These are phyloP conservation scores for Lucinisca nassula DNA, from an alignment of 2,888 invertebrate species.

Conservation along the genomic window DNA sequence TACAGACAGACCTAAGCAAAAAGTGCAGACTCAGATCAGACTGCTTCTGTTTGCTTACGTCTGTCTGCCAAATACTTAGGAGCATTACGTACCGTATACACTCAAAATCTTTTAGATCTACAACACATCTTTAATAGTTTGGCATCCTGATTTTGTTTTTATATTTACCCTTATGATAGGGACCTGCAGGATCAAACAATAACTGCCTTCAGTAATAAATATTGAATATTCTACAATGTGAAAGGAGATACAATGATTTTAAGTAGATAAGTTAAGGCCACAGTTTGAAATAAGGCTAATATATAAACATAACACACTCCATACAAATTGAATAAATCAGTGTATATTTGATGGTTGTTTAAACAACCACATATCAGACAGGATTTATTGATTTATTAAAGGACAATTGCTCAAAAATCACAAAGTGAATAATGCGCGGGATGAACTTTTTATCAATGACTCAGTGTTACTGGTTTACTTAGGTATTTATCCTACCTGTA, in stretches of 20 bases:
- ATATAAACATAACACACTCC: not conserved
- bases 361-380: not conserved
- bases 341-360: not conserved
- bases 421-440: not conserved
- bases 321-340: not conserved
- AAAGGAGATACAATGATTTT: not conserved
- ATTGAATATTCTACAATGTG: not conserved
- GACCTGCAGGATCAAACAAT: not conserved
- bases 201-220: not conserved
- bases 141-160: no score
- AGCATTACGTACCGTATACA: no score
- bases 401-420: not conserved
- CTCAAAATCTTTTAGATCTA: no score
- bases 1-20: no score
- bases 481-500: not conserved
- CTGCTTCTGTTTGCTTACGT: no score
- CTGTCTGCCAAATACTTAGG: no score
- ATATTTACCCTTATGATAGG: no score
- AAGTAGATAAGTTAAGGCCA: not conserved
- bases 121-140: no score
- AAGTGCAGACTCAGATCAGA: no score
- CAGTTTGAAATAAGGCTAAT: not conserved
- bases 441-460: constrained; percentile 4
- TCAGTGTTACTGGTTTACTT: not conserved
- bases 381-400: not conserved